A percentile compares a stretch with the other conserved stretches of the same genome.
phyloP scores from a whole-genome alignment of 2,888 invertebrate species.

The Nemurella pictetii region DNA sequence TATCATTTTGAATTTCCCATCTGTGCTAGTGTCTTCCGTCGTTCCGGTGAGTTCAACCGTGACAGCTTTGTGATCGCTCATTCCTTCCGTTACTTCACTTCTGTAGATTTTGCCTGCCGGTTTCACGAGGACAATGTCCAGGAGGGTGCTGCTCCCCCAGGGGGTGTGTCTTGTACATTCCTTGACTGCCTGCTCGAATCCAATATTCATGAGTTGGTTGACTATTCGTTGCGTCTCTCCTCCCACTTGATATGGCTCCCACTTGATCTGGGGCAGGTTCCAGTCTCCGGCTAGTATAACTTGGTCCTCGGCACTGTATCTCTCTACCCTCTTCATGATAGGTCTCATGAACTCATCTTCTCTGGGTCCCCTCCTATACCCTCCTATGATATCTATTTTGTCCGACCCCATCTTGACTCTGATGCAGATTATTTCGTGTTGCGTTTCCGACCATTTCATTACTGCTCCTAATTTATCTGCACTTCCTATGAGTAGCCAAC shows the following conservation, averaged over 20 bases:
- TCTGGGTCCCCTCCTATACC: neutral
- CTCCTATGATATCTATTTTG: slow-evolving; percentile 7
- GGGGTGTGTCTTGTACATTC: neutral
- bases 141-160: neutral
- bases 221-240: neutral
- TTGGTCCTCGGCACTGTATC: neutral
- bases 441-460: neutral
- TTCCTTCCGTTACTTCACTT: neutral
- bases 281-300: neutral
- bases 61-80: slow-evolving; percentile 4
- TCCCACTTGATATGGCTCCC: too few relatives aligned
- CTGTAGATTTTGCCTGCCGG: slow-evolving; percentile 2
- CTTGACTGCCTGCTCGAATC: neutral
- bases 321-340: neutral
- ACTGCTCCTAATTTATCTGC: neutral
- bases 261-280: neutral
- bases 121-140: neutral
- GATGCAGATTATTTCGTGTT: neutral
- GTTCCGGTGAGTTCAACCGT: neutral
- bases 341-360: neutral
- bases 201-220: neutral
- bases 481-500: neutral
- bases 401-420: neutral
- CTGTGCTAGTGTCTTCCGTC: too few relatives aligned
- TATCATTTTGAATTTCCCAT: too few relatives aligned